phyloP scores from a whole-genome alignment of 2,113 vertebrate species.

The Typhlomys cinereus region DNA sequence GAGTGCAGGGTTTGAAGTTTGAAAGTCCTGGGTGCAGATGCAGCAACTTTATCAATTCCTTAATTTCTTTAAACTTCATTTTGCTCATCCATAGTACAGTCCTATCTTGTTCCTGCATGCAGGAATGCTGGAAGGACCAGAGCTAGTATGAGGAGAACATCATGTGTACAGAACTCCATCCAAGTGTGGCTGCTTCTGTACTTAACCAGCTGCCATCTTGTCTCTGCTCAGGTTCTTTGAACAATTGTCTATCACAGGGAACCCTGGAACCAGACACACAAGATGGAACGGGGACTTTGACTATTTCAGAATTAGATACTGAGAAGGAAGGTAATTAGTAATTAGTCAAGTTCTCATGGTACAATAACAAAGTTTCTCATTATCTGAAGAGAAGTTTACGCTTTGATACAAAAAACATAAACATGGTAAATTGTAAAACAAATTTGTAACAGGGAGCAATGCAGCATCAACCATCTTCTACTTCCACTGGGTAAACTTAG shows the following conservation, averaged over 20 bases:
- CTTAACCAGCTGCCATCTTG: not conserved
- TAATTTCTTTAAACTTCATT: not conserved
- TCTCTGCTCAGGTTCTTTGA: not conserved
- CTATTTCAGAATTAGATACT: not conserved
- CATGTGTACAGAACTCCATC: not conserved
- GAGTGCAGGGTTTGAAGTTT: not conserved
- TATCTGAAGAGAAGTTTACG: not conserved
- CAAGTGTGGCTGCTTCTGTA: not conserved
- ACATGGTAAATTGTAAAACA: not conserved
- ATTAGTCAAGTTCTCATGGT: not conserved
- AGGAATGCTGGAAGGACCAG: not conserved
- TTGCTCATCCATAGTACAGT: not conserved
- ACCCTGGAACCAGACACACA: not conserved
- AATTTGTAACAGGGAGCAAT: not conserved
- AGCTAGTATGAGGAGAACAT: not conserved
- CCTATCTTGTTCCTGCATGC: not conserved
- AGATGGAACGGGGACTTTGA: not conserved
- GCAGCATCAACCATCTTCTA: not conserved
- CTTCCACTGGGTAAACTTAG: not conserved
- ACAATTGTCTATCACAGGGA: not conserved
- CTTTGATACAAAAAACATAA: not conserved
- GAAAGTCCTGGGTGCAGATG: not conserved
- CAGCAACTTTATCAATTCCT: not conserved
- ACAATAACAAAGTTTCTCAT: no score
- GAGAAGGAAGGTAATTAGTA: slow-evolving; percentile 4